phyloP scores from a whole-genome alignment of 2,113 vertebrate species.

The Xerus inauris region DNA sequence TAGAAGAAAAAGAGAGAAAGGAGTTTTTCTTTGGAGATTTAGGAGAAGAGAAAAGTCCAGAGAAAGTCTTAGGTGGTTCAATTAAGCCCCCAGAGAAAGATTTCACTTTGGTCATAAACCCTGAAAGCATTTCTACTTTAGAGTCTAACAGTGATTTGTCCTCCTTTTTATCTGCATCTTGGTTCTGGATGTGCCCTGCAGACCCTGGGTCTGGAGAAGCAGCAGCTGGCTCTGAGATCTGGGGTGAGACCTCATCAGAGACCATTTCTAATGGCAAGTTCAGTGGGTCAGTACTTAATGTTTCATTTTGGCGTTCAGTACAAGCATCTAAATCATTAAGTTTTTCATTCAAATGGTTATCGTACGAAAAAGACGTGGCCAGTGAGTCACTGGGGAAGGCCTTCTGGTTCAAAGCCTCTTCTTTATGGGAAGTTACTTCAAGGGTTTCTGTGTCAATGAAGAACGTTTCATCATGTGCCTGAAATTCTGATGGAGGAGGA shows the following conservation, averaged over 20 bases:
- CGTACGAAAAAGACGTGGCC: neutral
- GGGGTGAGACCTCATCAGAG: conserved; percentile 37
- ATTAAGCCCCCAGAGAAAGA: conserved; percentile 86
- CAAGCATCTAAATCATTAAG: conserved; percentile 62
- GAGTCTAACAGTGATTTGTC: conserved; percentile 88
- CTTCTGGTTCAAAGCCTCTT: conserved; percentile 66
- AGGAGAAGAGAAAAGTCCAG: conserved; percentile 90
- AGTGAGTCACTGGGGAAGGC: conserved; percentile 7
- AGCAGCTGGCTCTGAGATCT: conserved; percentile 29
- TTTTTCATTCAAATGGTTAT: conserved; percentile 47
- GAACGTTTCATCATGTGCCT: conserved; percentile 44
- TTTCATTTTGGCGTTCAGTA: conserved; percentile 56
- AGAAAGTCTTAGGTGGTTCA: conserved; percentile 88
- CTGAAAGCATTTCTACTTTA: conserved; percentile 92
- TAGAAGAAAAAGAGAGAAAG: conserved; percentile 88
- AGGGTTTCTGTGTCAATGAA: neutral
- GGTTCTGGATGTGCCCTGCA: conserved; percentile 61
- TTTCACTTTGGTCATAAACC: conserved; percentile 93
- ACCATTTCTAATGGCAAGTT: conserved; percentile 58
- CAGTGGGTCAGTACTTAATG: conserved; percentile 54
- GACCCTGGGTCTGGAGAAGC: conserved; percentile 42
- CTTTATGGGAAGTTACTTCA: neutral
- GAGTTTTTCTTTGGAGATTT: conserved; percentile 88
- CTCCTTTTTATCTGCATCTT: conserved; percentile 80
- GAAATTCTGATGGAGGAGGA: conserved; percentile 38